Evolutionary conservation across 2,113 vertebrate species (phyloP).

Genomic region (Pseudopodoces humilis): DNA sequence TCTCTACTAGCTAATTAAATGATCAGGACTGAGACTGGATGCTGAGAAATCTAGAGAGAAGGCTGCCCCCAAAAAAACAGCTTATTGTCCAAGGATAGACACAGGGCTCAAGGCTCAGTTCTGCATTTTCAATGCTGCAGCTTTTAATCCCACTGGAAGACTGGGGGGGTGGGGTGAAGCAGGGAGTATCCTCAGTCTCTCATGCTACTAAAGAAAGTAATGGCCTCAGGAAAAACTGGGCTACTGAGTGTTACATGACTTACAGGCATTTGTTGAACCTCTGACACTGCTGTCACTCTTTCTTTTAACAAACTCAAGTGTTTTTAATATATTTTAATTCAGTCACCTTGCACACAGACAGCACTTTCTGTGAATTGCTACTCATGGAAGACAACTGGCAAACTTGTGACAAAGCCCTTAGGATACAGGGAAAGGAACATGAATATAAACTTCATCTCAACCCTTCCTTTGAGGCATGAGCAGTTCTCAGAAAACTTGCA

Average conservation of each 20-base stretch:
- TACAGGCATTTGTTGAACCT: background rate
- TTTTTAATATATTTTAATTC: background rate
- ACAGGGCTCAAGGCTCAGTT: background rate
- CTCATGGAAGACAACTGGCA: background rate
- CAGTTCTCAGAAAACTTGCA: background rate
- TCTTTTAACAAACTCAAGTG: background rate
- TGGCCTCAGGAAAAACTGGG: background rate
- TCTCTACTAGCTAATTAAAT: background rate
- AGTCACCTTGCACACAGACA: fast-evolving
- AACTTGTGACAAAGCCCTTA: background rate
- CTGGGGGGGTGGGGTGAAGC: fast-evolving
- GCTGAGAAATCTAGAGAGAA: background rate
- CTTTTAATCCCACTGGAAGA: background rate
- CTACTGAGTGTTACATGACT: background rate
- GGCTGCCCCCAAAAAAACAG: background rate
- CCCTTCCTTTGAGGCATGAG: background rate
- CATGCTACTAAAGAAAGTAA: background rate
- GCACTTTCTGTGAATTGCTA: background rate
- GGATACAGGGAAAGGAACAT: background rate
- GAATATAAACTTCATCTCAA: background rate
- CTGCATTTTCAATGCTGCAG: background rate
- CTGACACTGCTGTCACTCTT: background rate
- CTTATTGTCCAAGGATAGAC: background rate
- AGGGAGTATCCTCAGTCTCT: background rate
- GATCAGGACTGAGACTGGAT: background rate